Conservation (phyloP, 2,797 vertebrate species). For the Knipowitschia caucasica region DNA sequence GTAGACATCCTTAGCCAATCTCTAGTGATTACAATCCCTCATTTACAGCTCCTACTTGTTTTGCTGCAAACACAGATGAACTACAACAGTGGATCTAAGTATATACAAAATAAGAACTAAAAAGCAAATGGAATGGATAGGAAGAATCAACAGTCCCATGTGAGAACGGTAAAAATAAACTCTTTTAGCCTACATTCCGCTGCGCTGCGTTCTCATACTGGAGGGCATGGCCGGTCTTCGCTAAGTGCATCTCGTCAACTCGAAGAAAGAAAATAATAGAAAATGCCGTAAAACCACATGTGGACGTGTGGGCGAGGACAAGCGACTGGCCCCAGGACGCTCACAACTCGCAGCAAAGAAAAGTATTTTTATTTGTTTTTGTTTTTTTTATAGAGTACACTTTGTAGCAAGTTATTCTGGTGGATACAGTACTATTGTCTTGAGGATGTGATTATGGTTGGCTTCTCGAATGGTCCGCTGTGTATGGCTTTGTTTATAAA, state of each 20-base stretch:
- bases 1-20: too few relatives aligned
- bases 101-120: constrained; percentile 14
- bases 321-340: neutral
- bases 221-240: constrained; percentile 55
- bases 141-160: constrained; percentile 77
- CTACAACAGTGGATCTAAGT: too few relatives aligned
- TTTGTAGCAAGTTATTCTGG: too few relatives aligned
- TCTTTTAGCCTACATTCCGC: constrained; percentile 77
- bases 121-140: constrained; percentile 66
- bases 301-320: neutral
- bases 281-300: constrained; percentile 34
- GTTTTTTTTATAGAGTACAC: too few relatives aligned
- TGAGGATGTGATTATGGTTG: too few relatives aligned
- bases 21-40: too few relatives aligned
- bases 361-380: too few relatives aligned
- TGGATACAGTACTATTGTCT: too few relatives aligned
- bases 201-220: constrained; percentile 44
- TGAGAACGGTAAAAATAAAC: constrained; percentile 82
- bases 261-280: constrained; percentile 37
- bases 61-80: constrained; percentile 19
- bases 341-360: neutral
- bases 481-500: too few relatives aligned
- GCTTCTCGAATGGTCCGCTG: too few relatives aligned
- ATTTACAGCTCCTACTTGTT: neutral
- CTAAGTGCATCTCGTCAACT: constrained; percentile 60